Base-by-base conservation (phyloP, 2,888 invertebrate species). In the Andrena minutula region DNA sequence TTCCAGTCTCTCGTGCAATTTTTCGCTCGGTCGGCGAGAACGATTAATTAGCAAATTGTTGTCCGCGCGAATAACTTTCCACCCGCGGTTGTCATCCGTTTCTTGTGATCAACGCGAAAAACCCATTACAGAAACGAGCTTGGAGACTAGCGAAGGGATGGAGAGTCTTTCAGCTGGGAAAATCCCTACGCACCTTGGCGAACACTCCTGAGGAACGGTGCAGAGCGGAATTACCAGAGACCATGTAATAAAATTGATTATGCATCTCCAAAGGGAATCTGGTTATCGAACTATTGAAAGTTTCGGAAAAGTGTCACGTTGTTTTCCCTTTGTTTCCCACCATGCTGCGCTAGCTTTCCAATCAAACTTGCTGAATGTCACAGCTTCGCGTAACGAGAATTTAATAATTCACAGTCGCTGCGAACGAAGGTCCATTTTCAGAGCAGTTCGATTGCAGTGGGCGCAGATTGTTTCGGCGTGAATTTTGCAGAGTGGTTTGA, bases 381-480 rank as follows among this genome's bases (percentile, higher is more conserved):
- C 41, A 41, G 41, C 41, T 16, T 16, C 41, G 41, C 41, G 41
- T 16, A 41, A 41, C 41, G 41, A 41, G 16, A 41, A 41, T 41
- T 61, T 61, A 61, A 61, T 61, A 61, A 61, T 61, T 61, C 61
- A 61, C 61, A 32, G 32, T 8, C 7, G n/a, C 61, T 28, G 6
- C n/a, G 20, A 20, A 8, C 10, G 41, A 41, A 41, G 41, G 41
- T 16, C 41, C 41, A 41, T 41, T 41, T 41, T 41, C 41, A 41
- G 16, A 41, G 41, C 16, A 41, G 41, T 41, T 41, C 16, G 1
- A 41, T 41, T 16, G 41, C 41, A 41, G 41, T 12, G 4, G 1
- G 41, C 12, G 41, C 12, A 41, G 41, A 41, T 41, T 41, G 41
- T 41, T 41, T 41, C 41, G 41, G 41, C 16, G 41, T 41, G 16